phyloP scores from a whole-genome alignment of 2,888 invertebrate species.

The Tinea trinotella region DNA sequence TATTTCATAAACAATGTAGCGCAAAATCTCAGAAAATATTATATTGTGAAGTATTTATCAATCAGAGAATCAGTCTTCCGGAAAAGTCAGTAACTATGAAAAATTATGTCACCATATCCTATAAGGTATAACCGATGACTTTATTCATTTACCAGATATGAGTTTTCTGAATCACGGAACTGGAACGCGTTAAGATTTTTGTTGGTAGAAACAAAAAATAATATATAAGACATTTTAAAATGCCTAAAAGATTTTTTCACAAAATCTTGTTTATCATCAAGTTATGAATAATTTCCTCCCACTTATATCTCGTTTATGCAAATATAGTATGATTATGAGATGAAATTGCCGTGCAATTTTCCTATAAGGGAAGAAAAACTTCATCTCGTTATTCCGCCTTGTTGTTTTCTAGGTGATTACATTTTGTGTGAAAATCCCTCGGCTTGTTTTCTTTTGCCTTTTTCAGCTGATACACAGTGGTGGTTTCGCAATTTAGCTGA shows the following conservation, averaged over 20 bases:
- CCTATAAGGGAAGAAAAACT: constrained; percentile 19
- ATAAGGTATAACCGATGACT: background rate
- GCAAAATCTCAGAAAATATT: no score
- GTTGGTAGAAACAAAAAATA: no score
- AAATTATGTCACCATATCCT: no score
- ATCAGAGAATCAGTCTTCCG: background rate
- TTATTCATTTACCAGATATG: background rate
- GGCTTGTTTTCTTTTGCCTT: constrained; percentile 18
- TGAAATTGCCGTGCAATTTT: constrained; percentile 36
- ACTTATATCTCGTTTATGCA: constrained; percentile 31
- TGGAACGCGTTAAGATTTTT: no score
- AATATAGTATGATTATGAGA: constrained; percentile 46
- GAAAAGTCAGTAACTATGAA: background rate
- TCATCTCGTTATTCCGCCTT: constrained; percentile 46
- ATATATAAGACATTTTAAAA: background rate
- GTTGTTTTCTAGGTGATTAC: constrained; percentile 52
- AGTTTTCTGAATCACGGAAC: background rate
- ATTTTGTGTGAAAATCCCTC: constrained; percentile 45
- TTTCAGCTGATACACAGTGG: constrained; percentile 41
- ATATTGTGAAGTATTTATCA: no score
- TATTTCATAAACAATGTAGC: no score
- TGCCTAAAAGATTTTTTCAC: background rate
- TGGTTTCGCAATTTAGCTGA: constrained; percentile 63
- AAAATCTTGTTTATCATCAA: background rate
- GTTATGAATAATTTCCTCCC: constrained; percentile 17